Percentiles rank a stretch among this genome's conserved stretches.
phyloP scores from a whole-genome alignment of 1,140 invertebrate species.

The Diachasmimorpha longicaudata region DNA sequence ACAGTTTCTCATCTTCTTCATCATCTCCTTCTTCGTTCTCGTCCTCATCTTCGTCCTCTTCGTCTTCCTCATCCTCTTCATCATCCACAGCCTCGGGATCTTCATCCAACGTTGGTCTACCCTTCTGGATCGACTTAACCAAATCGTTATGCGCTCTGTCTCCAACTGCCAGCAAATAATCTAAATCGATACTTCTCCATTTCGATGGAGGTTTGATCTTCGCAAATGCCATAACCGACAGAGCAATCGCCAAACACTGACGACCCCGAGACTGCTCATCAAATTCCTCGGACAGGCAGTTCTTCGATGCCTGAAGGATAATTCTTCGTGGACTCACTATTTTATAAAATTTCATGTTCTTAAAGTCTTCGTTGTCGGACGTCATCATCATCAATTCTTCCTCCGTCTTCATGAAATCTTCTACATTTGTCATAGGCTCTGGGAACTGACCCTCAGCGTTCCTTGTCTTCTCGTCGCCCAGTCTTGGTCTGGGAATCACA shows the following conservation, averaged over 20 bases:
- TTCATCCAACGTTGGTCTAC: slow-evolving; percentile 21
- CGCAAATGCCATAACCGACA: slow-evolving; percentile 39
- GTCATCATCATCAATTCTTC: slow-evolving; percentile 28
- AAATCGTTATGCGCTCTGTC: slow-evolving; percentile 37
- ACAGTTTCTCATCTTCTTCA: slow-evolving; percentile 29
- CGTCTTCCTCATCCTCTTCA: slow-evolving; percentile 10
- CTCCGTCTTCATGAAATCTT: slow-evolving; percentile 39
- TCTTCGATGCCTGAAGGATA: slow-evolving; percentile 42
- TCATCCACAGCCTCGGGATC: not conserved
- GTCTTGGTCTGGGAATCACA: slow-evolving; percentile 34
- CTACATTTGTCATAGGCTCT: slow-evolving; percentile 40
- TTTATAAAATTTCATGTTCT: slow-evolving; percentile 36
- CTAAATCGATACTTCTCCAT: slow-evolving; percentile 46
- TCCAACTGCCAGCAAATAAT: slow-evolving; percentile 44
- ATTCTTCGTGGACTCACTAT: slow-evolving; percentile 44
- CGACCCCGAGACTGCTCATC: slow-evolving; percentile 35
- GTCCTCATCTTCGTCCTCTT: slow-evolving; percentile 25
- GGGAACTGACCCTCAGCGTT: slow-evolving; percentile 44
- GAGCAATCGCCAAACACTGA: slow-evolving; percentile 43
- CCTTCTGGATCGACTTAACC: slow-evolving; percentile 37
- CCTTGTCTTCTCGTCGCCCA: slow-evolving; percentile 19
- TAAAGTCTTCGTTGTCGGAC: not conserved
- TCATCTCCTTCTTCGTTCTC: slow-evolving; percentile 28
- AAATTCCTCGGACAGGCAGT: slow-evolving; percentile 36
- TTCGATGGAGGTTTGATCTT: slow-evolving; percentile 35